phyloP scores from a whole-genome alignment of 2,113 vertebrate species.

The Tupaia chinensis region DNA sequence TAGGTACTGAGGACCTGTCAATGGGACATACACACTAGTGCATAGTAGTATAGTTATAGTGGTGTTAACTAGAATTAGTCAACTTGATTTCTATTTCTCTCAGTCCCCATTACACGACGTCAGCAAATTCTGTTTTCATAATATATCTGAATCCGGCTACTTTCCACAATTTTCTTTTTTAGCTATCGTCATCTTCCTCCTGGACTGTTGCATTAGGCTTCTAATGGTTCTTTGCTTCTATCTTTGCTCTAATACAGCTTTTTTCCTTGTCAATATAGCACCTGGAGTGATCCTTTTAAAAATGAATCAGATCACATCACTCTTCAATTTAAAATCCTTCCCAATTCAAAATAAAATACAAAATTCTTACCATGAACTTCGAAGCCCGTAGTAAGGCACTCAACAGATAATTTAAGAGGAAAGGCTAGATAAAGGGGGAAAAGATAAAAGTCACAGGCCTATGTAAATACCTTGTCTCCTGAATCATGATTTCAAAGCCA shows the following conservation, averaged over 20 bases:
- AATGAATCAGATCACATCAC: background rate
- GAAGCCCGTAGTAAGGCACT: background rate
- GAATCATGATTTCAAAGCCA: background rate
- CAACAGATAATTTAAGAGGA: background rate
- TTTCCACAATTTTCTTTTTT: background rate
- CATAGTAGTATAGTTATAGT: background rate
- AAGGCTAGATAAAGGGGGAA: background rate
- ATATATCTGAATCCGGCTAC: background rate
- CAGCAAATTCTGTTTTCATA: background rate
- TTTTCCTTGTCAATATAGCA: background rate
- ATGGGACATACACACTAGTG: background rate
- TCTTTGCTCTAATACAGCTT: background rate
- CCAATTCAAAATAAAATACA: background rate
- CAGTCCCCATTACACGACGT: background rate
- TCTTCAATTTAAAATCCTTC: background rate
- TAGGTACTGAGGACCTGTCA: background rate
- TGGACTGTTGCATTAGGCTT: background rate
- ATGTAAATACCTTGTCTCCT: rapidly evolving
- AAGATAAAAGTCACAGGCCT: background rate
- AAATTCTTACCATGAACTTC: background rate
- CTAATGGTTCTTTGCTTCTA: background rate
- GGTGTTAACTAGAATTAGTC: background rate
- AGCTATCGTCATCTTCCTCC: background rate
- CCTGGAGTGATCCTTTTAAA: background rate
- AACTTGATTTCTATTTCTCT: background rate